A percentile compares a stretch with the other conserved stretches of the same genome.
These are phyloP conservation scores for Cepaea hortensis DNA, from an alignment of 2,888 invertebrate species.

Conservation along the genomic window DNA sequence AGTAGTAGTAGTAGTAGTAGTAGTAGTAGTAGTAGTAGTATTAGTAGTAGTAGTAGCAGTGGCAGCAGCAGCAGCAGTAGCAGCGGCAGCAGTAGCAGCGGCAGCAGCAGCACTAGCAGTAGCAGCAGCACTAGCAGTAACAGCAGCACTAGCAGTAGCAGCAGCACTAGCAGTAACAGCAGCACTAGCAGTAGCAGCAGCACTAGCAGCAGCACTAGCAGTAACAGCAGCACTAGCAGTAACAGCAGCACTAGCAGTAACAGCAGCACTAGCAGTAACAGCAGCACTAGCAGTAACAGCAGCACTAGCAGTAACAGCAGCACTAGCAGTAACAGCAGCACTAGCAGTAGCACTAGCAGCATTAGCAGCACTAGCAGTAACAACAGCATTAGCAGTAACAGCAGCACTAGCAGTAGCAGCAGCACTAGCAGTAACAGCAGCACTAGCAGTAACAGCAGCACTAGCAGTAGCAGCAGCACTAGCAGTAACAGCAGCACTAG, in stretches of 20 bases:
- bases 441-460: background rate
- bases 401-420: background rate
- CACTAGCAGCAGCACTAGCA: background rate
- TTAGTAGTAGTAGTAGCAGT: background rate
- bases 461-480: background rate
- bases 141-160: background rate
- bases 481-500: background rate
- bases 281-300: background rate
- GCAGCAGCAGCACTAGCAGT: background rate
- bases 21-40: background rate
- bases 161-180: background rate
- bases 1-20: background rate
- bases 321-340: background rate
- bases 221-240: background rate
- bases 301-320: background rate
- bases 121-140: no score
- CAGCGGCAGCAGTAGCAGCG: background rate
- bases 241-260: background rate
- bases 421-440: no score
- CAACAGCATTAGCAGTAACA: background rate
- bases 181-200: conserved; percentile 2
- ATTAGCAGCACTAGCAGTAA: background rate
- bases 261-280: no score
- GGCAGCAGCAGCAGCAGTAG: background rate
- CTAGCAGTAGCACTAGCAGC: conserved; percentile 10